Conservation (phyloP, 2,797 vertebrate genomes). For the Pelobates cultripes region DNA sequence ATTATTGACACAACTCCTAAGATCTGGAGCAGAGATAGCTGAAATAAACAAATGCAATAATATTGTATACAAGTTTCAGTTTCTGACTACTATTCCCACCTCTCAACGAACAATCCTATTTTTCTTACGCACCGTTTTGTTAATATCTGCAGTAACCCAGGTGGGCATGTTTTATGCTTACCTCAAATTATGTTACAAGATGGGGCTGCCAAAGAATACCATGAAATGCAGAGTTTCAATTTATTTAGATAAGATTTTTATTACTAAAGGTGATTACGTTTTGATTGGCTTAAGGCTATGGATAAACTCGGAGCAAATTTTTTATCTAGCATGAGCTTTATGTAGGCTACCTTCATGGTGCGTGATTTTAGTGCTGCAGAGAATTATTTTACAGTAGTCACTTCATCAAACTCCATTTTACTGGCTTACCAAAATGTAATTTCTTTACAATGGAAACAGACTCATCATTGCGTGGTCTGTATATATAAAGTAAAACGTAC, state of each 20-base stretch:
- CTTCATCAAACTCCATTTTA: conserved; percentile 45
- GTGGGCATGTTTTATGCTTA: background rate
- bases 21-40: too few species aligned
- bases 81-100: too few species aligned
- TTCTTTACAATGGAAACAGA: conserved; percentile 19
- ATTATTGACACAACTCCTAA: too few species aligned
- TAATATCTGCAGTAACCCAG: background rate
- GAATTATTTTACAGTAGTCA: conserved; percentile 39
- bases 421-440: conserved; percentile 37
- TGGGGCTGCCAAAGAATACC: background rate
- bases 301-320: conserved; percentile 25
- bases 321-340: conserved; percentile 36
- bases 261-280: conserved; percentile 11
- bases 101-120: too few species aligned
- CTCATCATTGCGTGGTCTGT: background rate
- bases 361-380: conserved; percentile 20
- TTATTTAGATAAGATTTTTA: conserved; percentile 29
- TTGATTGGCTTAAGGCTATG: conserved; percentile 37
- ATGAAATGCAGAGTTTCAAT: background rate
- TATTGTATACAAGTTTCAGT: too few species aligned
- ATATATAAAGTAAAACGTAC: background rate
- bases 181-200: conserved; percentile 9
- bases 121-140: too few species aligned
- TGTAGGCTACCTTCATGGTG: conserved; percentile 10
- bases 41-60: too few species aligned